Evolutionary conservation across 1,140 invertebrate species (phyloP).

Genomic region (Zaprionus lachaisei): DNA sequence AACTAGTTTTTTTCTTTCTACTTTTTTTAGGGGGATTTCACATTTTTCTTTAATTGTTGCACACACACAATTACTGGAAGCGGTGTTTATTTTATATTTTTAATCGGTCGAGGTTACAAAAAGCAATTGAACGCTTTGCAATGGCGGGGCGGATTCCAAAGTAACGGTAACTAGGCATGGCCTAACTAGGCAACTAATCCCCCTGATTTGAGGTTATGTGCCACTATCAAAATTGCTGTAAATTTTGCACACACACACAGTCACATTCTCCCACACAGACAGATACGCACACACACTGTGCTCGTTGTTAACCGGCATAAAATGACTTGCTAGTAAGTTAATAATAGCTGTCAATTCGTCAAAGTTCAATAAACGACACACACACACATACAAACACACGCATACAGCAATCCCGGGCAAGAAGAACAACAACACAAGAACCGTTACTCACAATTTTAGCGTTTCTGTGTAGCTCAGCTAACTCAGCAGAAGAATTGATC

Average conservation of each 20-base stretch:
- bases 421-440: conserved; percentile 24
- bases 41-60: conserved; percentile 51
- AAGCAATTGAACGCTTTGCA: conserved; percentile 20
- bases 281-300: conserved; percentile 3
- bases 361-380: conserved; percentile 74
- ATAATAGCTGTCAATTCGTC: conserved; percentile 47
- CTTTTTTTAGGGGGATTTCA: conserved; percentile 42
- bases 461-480: conserved; percentile 44
- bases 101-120: conserved; percentile 11
- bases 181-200: conserved; percentile 34
- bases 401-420: conserved; percentile 17
- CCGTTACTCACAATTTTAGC: conserved; percentile 52
- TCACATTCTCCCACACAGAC: conserved; percentile 10
- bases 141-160: conserved; percentile 32
- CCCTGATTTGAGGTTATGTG: conserved; percentile 65
- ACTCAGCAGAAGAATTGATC: conserved; percentile 59
- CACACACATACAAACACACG: conserved; percentile 6
- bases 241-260: conserved; percentile 34
- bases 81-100: conserved; percentile 10
- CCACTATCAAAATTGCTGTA: conserved; percentile 49
- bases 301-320: conserved; percentile 23
- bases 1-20: conserved; percentile 52
- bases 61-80: conserved; percentile 25
- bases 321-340: conserved; percentile 25
- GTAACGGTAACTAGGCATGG: conserved; percentile 61